These are phyloP conservation scores for Ochlodes sylvanus DNA, from an alignment of 2,888 invertebrate species.

Conservation along the genomic window DNA sequence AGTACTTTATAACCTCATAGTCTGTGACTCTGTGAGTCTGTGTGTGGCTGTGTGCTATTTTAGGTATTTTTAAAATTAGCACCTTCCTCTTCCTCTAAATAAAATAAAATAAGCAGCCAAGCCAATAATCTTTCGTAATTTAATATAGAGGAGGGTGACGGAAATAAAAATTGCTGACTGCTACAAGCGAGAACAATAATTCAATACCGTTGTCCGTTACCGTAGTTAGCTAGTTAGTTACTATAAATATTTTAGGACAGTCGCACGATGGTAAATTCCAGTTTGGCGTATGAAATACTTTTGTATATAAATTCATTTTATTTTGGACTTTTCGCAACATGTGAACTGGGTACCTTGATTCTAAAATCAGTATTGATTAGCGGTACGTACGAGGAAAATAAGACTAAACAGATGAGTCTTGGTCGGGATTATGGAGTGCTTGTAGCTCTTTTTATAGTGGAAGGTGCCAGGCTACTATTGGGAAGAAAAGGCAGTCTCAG, in stretches of 20 bases:
- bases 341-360: conserved; percentile 91
- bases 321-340: conserved; percentile 93
- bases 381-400: conserved; percentile 82
- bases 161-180: background rate
- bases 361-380: conserved; percentile 89
- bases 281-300: conserved; percentile 92
- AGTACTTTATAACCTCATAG: too few relatives aligned
- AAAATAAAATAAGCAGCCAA: too few relatives aligned
- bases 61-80: conserved; percentile 29
- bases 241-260: background rate
- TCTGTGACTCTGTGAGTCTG: too few relatives aligned
- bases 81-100: background rate
- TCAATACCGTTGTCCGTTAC: too few relatives aligned
- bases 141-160: background rate
- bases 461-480: conserved; percentile 92
- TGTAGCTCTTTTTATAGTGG: conserved; percentile 90
- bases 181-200: background rate
- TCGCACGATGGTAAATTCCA: conserved; percentile 88
- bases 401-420: conserved; percentile 88
- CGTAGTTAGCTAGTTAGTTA: too few relatives aligned
- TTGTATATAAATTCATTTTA: conserved; percentile 95
- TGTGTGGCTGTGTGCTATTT: too few relatives aligned
- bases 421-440: conserved; percentile 92
- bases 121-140: background rate
- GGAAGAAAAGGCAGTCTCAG: conserved; percentile 95